Base-by-base conservation (phyloP, 2,888 invertebrate species). In the Andricus quercusramuli region DNA sequence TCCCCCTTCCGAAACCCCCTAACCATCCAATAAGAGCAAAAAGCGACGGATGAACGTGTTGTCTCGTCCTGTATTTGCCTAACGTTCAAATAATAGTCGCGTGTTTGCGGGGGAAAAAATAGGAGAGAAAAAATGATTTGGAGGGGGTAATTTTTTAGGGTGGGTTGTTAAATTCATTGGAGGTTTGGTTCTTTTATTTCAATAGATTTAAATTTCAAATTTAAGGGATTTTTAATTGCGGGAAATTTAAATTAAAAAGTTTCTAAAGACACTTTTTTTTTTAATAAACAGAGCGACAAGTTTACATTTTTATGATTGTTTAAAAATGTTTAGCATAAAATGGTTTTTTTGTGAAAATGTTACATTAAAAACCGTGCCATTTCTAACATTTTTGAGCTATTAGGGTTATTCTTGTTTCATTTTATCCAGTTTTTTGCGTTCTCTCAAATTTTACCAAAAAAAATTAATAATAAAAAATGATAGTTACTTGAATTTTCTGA, bases 1-100 rank as follows among this genome's bases (percentile, higher is more conserved):
- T 22, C 8, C 11, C 22, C 13, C 41, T n/a, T n/a, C n/a, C n/a
- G n/a, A 13, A 41, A 41, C n/a, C 66, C 22, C 67, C 13, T 4
- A 56, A 56, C 56, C 74, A n/a, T 32, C n/a, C 56, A 74, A 74
- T 74, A 41, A 41, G 22, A 79, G 87, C 90, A 89, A 90, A 90
- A 90, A 90, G 84, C 83, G 79, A 82, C 83, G 86, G 88, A 87
- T 88, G 87, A 89, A 85, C 89, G 85, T 89, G 88, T 90, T 88
- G 87, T 85, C 79, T 85, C 88, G 84, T 88, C 84, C 85, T 86
- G 85, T 87, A 91, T 92, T 92, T 92, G 91, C 92, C 92, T 92
- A 92, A 92, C 91, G 92, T 85, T 84, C 86, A 87, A 92, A 92
- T 92, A 90, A 91, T 91, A 86, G 86, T 87, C 82, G 88, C 83